Percentiles rank a stretch among this genome's conserved stretches.
Conservation (phyloP, 2,888 invertebrate genomes). For the Sinohyriopsis cumingii region DNA sequence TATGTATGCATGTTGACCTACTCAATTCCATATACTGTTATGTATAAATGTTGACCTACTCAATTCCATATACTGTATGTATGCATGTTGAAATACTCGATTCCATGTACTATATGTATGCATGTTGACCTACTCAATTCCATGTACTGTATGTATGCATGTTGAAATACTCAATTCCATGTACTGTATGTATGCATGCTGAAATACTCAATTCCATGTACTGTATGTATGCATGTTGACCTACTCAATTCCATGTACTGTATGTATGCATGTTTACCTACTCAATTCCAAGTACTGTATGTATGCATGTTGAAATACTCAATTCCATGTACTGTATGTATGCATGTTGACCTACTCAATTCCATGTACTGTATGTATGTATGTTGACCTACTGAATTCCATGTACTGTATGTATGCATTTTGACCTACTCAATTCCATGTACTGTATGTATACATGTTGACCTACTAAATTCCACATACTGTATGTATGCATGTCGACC, state of each 20-base stretch:
- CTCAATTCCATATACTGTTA: slow-evolving; percentile 74
- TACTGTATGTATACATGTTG: neutral
- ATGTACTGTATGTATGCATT: neutral
- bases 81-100: slow-evolving; percentile 63
- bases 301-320: slow-evolving; percentile 14
- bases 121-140: slow-evolving; percentile 77
- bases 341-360: slow-evolving; percentile 73
- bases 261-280: slow-evolving; percentile 55
- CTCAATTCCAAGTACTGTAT: slow-evolving; percentile 74
- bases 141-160: neutral
- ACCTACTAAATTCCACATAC: slow-evolving; percentile 76
- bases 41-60: slow-evolving; percentile 58
- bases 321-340: slow-evolving; percentile 74
- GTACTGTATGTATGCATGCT: neutral
- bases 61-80: slow-evolving; percentile 73
- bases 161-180: slow-evolving; percentile 77
- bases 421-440: slow-evolving; percentile 76
- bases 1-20: slow-evolving; percentile 55
- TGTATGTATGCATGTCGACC: slow-evolving; percentile 8
- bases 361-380: slow-evolving; percentile 66
- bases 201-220: slow-evolving; percentile 76
- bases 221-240: slow-evolving; percentile 8
- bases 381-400: slow-evolving; percentile 77
- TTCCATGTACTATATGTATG: slow-evolving; percentile 72
- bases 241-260: slow-evolving; percentile 76